These are phyloP conservation scores for Mixornis gularis DNA, from an alignment of 2,113 vertebrate species.

Conservation along the genomic window DNA sequence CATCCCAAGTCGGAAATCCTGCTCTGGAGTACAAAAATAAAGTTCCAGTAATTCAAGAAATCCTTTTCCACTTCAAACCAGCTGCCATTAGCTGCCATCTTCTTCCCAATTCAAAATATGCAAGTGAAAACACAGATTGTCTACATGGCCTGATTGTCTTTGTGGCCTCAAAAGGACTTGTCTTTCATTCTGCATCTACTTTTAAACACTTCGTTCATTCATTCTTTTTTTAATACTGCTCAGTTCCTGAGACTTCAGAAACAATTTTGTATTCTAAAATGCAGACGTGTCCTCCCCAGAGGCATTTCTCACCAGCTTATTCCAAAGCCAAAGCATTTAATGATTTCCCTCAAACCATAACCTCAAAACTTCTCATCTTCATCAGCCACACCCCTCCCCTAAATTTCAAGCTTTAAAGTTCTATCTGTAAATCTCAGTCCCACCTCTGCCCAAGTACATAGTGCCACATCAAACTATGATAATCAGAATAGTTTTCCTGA, in stretches of 20 bases:
- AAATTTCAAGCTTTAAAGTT: background rate
- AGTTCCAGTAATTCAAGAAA: background rate
- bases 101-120: background rate
- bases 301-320: conserved; percentile 21
- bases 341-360: conserved; percentile 9
- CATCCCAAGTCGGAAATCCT: background rate
- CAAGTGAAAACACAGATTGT: conserved; percentile 48
- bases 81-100: background rate
- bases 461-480: background rate
- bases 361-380: background rate
- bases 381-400: background rate
- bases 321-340: background rate
- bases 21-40: background rate
- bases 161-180: conserved; percentile 33
- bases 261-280: background rate
- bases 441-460: background rate
- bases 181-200: background rate
- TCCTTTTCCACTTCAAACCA: background rate
- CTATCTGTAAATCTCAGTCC: background rate
- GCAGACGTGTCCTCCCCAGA: background rate
- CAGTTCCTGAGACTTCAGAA: conserved; percentile 2
- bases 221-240: conserved; percentile 8
- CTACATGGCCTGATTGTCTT: conserved; percentile 46
- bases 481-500: background rate
- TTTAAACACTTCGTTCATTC: background rate